These are phyloP conservation scores for Acanthosepion esculentum DNA, from an alignment of 2,888 invertebrate species.

Conservation along the genomic window DNA sequence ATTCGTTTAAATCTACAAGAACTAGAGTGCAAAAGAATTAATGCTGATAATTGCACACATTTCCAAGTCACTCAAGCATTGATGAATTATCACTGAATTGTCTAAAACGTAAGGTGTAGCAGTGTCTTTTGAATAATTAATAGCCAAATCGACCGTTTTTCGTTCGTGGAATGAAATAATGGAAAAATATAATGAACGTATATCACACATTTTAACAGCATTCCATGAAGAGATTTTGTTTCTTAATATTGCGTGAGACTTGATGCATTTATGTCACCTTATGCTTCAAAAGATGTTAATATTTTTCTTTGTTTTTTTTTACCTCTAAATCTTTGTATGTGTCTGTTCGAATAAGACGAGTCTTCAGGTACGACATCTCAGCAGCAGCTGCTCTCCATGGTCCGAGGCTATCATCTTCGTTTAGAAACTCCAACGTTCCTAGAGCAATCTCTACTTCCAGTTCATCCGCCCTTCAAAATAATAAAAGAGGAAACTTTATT, in stretches of 20 bases:
- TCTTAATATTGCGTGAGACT: not conserved
- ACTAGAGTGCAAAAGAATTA: too few relatives aligned
- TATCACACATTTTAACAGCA: not conserved
- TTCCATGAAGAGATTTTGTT: not conserved
- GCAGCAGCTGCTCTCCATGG: conserved; percentile 57
- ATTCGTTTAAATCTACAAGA: too few relatives aligned
- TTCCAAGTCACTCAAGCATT: too few relatives aligned
- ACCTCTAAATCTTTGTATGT: conserved; percentile 60
- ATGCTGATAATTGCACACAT: too few relatives aligned
- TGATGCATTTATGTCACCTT: not conserved
- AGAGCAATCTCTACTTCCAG: conserved; percentile 57
- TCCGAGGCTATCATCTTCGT: conserved; percentile 60
- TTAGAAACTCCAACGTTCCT: conserved; percentile 58
- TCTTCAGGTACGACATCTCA: conserved; percentile 56
- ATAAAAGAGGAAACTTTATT: not conserved
- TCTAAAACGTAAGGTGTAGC: too few relatives aligned
- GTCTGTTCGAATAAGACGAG: conserved; percentile 57
- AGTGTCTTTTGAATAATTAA: too few relatives aligned
- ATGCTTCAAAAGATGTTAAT: too few relatives aligned
- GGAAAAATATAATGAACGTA: not conserved
- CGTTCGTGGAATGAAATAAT: too few relatives aligned
- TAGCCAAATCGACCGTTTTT: too few relatives aligned
- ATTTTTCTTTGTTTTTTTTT: conserved; percentile 35
- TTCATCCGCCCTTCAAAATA: conserved; percentile 58
- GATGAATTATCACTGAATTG: too few relatives aligned